Base-by-base conservation (phyloP, 2,113 vertebrate species). In the Chionis minor region DNA sequence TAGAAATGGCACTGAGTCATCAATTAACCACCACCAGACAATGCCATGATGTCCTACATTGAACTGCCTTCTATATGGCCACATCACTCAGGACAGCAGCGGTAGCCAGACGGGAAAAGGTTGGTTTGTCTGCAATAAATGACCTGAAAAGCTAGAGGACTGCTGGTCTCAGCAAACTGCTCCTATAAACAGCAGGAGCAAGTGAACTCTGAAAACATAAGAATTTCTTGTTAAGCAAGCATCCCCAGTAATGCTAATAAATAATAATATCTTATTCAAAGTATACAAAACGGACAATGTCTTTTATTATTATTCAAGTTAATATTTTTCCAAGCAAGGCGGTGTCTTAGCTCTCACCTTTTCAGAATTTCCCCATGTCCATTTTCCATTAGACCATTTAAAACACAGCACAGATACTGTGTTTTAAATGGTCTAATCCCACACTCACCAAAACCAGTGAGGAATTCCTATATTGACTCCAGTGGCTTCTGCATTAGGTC, bases 131-230 rank as follows among this genome's bases (percentile, higher is more conserved):
- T 85, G 70, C 94, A 91, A 89, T 85, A 82, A 86, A 80, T 95
- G 73, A 95, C 81, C 84, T 85, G 73, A 86, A 80, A 94, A 92
- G 63, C 51, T 62, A 66, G 55, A 92, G 67, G 45, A 88, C 65
- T 95, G 81, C 93, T 91, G 69, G 59, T 88, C 61, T 96, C 94
- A 97, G 87, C 94, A 97, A 96, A 94, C 67, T 94, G 93, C 44
- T 85, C 44, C 62, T 66, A 16, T 49, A 69, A 96, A 81, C 88
- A 96, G 93, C 62, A 93, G 78, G 92, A 78, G 78, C 22, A 94
- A 88, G 74, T 75, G 75, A 95, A 96, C 90, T 88, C 90, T 83
- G 81, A 81, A 95, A 95, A 93, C 28, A 9, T 38, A 75, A 66
- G 91, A 27, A 87, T 87, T 80, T 94, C 33, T 70, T 92, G 87